Conservation (phyloP, 2,113 vertebrate species). For the Machaerirhynchus nigripectus region DNA sequence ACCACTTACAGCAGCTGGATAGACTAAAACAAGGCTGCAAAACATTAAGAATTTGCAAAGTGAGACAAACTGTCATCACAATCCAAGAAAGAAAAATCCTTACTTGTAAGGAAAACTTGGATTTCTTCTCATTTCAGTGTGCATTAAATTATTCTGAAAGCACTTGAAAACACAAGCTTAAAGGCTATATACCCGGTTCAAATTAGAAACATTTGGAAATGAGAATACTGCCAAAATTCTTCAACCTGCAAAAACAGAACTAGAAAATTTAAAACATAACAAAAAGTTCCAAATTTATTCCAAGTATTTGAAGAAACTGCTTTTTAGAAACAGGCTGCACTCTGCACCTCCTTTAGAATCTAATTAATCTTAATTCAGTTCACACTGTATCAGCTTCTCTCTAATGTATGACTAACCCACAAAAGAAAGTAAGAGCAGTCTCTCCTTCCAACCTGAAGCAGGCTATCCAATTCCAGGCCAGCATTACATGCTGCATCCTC, state of each 20-base stretch:
- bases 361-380: slow-evolving; percentile 24
- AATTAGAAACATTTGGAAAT: background rate
- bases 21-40: background rate
- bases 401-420: background rate
- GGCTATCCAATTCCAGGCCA: background rate
- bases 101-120: background rate
- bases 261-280: background rate
- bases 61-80: background rate
- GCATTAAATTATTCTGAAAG: background rate
- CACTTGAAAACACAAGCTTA: background rate
- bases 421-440: background rate
- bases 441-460: background rate
- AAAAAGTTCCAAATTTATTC: background rate
- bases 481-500: background rate
- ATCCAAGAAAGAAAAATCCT: background rate
- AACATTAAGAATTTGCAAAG: background rate
- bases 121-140: background rate
- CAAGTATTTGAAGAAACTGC: background rate
- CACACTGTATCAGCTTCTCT: background rate
- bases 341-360: background rate
- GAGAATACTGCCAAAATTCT: background rate
- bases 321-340: background rate
- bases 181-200: background rate
- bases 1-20: background rate
- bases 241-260: background rate